Conservation (phyloP, 2,797 vertebrate species). For the Trichosurus vulpecula region DNA sequence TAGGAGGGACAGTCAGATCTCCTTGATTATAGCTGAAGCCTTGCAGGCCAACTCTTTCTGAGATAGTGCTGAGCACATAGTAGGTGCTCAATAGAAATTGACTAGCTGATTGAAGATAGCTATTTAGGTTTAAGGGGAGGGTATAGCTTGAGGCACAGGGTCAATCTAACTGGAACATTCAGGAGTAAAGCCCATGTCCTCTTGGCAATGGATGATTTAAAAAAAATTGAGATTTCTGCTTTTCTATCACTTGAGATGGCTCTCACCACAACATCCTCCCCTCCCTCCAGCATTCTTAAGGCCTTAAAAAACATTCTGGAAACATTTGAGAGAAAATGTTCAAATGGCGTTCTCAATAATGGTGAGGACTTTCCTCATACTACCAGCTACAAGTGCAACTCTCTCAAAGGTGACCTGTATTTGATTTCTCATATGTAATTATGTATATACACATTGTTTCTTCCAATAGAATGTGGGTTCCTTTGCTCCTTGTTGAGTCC, state of each 20-base stretch:
- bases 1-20: no score
- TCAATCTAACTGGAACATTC: no score
- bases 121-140: no score
- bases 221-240: not conserved
- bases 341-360: not conserved
- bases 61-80: no score
- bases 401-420: not conserved
- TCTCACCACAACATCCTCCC: no score
- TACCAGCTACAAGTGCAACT: not conserved
- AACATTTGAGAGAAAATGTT: conserved; percentile 37
- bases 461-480: not conserved
- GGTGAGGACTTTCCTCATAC: not conserved
- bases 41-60: no score
- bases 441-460: not conserved
- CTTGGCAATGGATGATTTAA: no score
- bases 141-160: no score
- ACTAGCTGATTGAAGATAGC: no score
- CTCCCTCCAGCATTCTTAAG: conserved; percentile 15
- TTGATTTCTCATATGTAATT: not conserved
- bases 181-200: no score
- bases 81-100: no score
- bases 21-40: no score
- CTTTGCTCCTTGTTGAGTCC: not conserved
- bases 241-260: not conserved
- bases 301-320: conserved; percentile 15